Evolutionary conservation across 2,888 invertebrate genomes (phyloP), one percentile per base, ranked within the genome.

Genomic region (Xiphydria camelus): DNA sequence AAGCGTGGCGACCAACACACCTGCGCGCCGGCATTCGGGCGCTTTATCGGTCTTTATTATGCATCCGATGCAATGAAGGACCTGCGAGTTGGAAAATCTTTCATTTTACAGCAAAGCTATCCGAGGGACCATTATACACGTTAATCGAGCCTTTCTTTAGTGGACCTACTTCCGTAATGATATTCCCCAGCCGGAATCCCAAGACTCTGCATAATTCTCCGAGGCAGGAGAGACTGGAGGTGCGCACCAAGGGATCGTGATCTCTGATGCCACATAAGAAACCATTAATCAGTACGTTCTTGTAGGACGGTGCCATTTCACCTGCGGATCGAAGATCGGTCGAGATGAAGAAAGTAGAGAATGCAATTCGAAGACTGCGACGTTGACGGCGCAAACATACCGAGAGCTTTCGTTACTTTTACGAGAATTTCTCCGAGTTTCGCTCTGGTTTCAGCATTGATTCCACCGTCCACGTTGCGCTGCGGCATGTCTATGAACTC

Each of bases 351-450:
- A n/a, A n/a, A n/a, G n/a, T n/a, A n/a, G 26, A 19, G 9, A 39
- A 40, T 9, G 17, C 7, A 25, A 29, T 12, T 5, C 33, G 15
- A 47, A 44, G n/a, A n/a, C n/a, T n/a, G n/a, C n/a, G n/a, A n/a
- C n/a, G n/a, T n/a, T n/a, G n/a, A n/a, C n/a, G n/a, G n/a, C n/a
- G n/a, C n/a, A n/a, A 44, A 52, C 79, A 76, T 76, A 89, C 91
- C 90, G 59, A 92, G 78, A 57, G 74, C 76, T 72, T 82, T 84
- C 0, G 85, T 84, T 18, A 87, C 82, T 76, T 86, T 87, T 1
- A 91, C 84, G 38, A 93, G 77, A 48, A 86, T 82, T 77, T 93
- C 92, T 5, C 91, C 92, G 46, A 91, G 76, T 79, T 93, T 93
- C 77, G 88, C 82, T 58, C 87, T 79, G 22, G 83, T 73, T 70